Conservation (phyloP, 2,113 vertebrate genomes). For the Toxostoma redivivum region DNA sequence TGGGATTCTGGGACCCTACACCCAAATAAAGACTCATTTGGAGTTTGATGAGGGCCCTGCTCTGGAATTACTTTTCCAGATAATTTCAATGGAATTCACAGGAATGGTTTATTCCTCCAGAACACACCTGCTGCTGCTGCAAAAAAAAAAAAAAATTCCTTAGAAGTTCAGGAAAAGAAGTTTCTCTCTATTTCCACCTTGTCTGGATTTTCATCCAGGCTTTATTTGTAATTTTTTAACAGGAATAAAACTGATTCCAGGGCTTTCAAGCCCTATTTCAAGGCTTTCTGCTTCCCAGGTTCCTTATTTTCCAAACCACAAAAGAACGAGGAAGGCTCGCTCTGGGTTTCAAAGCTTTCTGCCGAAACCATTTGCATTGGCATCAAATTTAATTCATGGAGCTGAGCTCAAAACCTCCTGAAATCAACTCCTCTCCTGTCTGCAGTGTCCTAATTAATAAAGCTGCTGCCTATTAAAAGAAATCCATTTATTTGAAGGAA, state of each 20-base stretch:
- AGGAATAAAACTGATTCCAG: neutral
- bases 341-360: neutral
- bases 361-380: neutral
- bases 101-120: neutral
- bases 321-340: neutral
- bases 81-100: neutral
- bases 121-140: neutral
- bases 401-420: neutral
- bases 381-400: neutral
- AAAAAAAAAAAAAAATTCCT: neutral
- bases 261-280: neutral
- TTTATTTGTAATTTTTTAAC: neutral
- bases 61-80: neutral
- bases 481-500: conserved; percentile 25
- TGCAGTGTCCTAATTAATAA: conserved; percentile 38
- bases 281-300: neutral
- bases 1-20: neutral
- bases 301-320: neutral
- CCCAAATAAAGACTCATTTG: neutral
- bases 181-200: neutral
- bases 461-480: neutral
- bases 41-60: neutral
- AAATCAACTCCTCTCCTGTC: neutral
- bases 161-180: neutral
- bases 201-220: neutral